Base-by-base conservation (phyloP, 37 sponge, comb jelly and placozoan species). In the Eunapius fragilis region DNA sequence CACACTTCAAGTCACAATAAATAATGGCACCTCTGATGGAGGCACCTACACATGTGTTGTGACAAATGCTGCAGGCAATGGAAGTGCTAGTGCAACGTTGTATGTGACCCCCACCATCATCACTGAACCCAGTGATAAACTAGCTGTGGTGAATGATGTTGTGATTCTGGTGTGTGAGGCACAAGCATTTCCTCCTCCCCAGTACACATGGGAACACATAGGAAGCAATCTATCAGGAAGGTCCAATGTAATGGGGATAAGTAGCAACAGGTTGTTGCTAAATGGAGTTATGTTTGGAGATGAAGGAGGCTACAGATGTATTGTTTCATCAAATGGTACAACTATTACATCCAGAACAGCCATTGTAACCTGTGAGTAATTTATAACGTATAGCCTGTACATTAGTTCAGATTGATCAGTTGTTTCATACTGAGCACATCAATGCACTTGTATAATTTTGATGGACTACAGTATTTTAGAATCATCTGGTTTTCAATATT, bases 31-130 rank as follows among this genome's bases (percentile, higher is more conserved):
- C 31, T 35, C 75, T 26, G 80, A 76, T 78, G 91, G 92, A 24
- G 95, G 95, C 19, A 72, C 25, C 12, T 91, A 94, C 72, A 83
- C 32, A 0, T 94, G 95, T 74, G 49, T 38, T 11, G 95, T 85
- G 13, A 76, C 38, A 41, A 94, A 94, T 82, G 80, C 36, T 32
- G 95, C 88, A 72, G 92, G 95, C 13, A 82, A 33, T 33, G 90
- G 41, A 37, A 31, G 48, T 75, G 68, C 78, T 50, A 74, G 28
- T 22, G 48, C 47, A 23, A 78, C 74, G 1, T 69, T 89, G 25
- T 80, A 79, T 36, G 70, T 89, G n/a, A 12, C 11, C 6, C 90
- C 85, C 0, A 31, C 34, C 75, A 41, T 84, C 26, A 50, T 71
- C 67, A 38, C 69, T 38, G 82, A 76, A 25, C 84, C 75, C 23